These are phyloP conservation scores for Sebastes nivosus DNA, from an alignment of 2,797 vertebrate species.

Conservation along the genomic window DNA sequence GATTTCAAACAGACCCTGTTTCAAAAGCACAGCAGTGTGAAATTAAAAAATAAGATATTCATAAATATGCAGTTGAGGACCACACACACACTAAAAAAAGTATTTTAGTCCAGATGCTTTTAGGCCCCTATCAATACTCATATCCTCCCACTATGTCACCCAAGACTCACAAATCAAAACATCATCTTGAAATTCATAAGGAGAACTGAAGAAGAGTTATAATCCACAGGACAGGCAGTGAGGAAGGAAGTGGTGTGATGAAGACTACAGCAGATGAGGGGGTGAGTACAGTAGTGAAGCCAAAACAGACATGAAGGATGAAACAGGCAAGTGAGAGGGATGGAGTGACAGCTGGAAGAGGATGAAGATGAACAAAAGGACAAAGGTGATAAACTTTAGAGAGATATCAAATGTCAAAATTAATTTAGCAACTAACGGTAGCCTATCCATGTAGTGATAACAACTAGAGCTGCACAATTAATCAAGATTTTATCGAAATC, in stretches of 20 bases:
- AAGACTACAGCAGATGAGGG: neutral
- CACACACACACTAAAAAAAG: neutral
- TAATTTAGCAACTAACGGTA: neutral
- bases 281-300: slow-evolving; percentile 4
- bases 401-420: slow-evolving; percentile 9
- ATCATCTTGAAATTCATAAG: slow-evolving; percentile 37
- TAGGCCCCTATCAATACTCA: slow-evolving; percentile 6
- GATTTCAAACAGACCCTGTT: slow-evolving; percentile 27
- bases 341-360: slow-evolving; percentile 33
- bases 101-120: slow-evolving; percentile 23
- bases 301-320: slow-evolving; percentile 27
- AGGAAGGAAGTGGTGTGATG: slow-evolving; percentile 29
- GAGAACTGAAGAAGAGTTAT: slow-evolving; percentile 6
- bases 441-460: neutral
- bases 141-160: slow-evolving; percentile 22
- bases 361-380: slow-evolving; percentile 21
- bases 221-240: neutral
- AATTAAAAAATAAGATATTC: slow-evolving; percentile 18
- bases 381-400: slow-evolving; percentile 16
- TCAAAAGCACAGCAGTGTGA: slow-evolving; percentile 22
- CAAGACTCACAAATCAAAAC: slow-evolving; percentile 26
- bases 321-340: slow-evolving; percentile 25
- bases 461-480: neutral
- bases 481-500: no score
- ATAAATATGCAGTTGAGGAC: slow-evolving; percentile 30